Evolutionary conservation across 2,888 invertebrate species (phyloP).

Genomic region (Molorchus minor): DNA sequence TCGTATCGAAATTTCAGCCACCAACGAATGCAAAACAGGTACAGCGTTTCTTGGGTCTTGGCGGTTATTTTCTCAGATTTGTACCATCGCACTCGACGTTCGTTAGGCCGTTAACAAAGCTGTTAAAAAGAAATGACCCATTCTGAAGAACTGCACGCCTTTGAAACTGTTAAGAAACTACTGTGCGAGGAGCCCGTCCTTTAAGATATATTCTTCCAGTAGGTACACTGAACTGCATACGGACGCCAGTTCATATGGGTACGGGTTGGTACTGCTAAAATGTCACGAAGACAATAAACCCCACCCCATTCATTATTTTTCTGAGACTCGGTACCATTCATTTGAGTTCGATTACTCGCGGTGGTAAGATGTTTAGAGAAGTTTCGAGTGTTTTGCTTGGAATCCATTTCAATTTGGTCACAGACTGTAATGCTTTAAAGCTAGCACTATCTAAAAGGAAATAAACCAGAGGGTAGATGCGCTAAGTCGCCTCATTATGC

Average conservation of each 20-base stretch:
- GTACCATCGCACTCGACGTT: no score
- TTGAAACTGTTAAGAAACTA: background rate
- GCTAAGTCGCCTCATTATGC: no score
- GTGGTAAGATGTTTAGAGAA: conserved; percentile 43
- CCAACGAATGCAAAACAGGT: no score
- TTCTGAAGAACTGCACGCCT: no score
- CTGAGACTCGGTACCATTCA: conserved; percentile 38
- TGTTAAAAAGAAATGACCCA: no score
- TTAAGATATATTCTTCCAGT: conserved; percentile 28
- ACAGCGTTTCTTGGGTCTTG: no score
- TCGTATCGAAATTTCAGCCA: no score
- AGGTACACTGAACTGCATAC: conserved; percentile 34
- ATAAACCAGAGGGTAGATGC: conserved; percentile 43
- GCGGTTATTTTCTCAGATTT: no score
- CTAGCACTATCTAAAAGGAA: conserved; percentile 44
- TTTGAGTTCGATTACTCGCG: conserved; percentile 50
- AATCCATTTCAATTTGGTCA: conserved; percentile 40
- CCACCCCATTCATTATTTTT: background rate
- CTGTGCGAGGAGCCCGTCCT: conserved; percentile 18
- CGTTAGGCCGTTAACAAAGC: no score
- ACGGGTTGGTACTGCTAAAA: conserved; percentile 50
- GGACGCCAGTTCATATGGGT: conserved; percentile 35
- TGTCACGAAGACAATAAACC: conserved; percentile 30
- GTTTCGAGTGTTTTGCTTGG: conserved; percentile 44
- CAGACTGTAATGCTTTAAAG: conserved; percentile 51